Conservation (phyloP, 2,797 vertebrate species). For the Poecilia gillii region DNA sequence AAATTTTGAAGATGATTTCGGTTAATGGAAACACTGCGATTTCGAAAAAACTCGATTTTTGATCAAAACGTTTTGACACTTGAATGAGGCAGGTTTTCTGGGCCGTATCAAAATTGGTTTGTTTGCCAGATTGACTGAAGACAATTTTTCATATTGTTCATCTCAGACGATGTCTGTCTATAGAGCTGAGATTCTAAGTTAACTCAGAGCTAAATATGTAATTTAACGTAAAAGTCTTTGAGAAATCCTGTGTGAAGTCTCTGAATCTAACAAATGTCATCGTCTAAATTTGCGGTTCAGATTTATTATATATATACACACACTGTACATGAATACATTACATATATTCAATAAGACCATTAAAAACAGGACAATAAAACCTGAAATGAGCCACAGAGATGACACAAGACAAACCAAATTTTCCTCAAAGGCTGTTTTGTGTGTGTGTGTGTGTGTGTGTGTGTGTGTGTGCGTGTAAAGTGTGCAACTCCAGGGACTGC, state of each 20-base stretch:
- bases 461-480: conserved; percentile 13
- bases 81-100: no score
- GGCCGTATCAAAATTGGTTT: no score
- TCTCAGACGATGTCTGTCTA: conserved; percentile 16
- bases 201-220: conserved; percentile 43
- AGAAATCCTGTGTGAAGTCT: conserved; percentile 27
- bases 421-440: conserved; percentile 13
- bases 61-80: no score
- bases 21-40: no score
- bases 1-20: no score
- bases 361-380: neutral
- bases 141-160: conserved; percentile 2
- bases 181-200: conserved; percentile 61
- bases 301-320: neutral
- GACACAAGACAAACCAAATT: neutral
- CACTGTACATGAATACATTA: neutral
- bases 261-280: neutral
- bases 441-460: conserved; percentile 19
- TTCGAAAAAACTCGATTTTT: no score
- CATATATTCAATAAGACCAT: neutral
- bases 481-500: conserved; percentile 30
- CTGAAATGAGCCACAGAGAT: neutral
- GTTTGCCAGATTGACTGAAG: conserved; percentile 4
- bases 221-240: conserved; percentile 45
- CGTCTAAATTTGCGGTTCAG: neutral